phyloP scores from a whole-genome alignment of 2,113 vertebrate genomes.

The Forbesichthys agassizii region DNA sequence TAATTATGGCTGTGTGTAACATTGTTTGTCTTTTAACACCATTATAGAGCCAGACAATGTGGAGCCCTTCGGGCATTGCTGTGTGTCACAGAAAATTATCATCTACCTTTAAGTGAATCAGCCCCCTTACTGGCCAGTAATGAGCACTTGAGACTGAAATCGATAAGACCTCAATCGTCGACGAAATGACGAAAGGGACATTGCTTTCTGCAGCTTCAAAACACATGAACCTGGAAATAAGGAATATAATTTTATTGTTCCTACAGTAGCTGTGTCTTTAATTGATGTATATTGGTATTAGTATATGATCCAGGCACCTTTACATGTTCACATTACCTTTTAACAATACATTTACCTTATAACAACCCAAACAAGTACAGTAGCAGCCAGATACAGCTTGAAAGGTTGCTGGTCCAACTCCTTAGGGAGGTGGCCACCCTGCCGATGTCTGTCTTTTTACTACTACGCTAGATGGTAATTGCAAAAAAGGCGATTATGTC shows the following conservation, averaged over 20 bases:
- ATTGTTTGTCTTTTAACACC: constrained; percentile 50
- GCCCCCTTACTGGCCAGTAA: constrained; percentile 61
- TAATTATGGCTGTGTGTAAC: constrained; percentile 47
- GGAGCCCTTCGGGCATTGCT: constrained; percentile 49
- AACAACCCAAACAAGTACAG: background rate
- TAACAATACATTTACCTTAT: no score
- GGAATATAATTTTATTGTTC: constrained; percentile 45
- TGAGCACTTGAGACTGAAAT: constrained; percentile 67
- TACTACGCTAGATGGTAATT: no score
- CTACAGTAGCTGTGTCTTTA: background rate
- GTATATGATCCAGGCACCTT: background rate
- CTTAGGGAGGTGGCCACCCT: background rate
- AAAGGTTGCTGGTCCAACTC: constrained; percentile 2
- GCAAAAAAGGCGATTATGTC: no score
- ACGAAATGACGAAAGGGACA: constrained; percentile 42
- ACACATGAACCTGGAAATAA: constrained; percentile 20
- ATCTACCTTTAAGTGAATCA: constrained; percentile 60
- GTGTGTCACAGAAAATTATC: constrained; percentile 63
- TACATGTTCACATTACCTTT: no score
- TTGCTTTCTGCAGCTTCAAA: constrained; percentile 43
- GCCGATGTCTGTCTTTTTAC: constrained; percentile 12
- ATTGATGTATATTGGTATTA: background rate
- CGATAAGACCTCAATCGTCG: constrained; percentile 67
- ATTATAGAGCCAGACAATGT: constrained; percentile 51
- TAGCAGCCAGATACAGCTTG: background rate